Evolutionary conservation across 37 sponge, comb jelly and placozoan genomes (phyloP), one percentile per base, ranked within the genome.

Genomic region (Halichondria panicea): DNA sequence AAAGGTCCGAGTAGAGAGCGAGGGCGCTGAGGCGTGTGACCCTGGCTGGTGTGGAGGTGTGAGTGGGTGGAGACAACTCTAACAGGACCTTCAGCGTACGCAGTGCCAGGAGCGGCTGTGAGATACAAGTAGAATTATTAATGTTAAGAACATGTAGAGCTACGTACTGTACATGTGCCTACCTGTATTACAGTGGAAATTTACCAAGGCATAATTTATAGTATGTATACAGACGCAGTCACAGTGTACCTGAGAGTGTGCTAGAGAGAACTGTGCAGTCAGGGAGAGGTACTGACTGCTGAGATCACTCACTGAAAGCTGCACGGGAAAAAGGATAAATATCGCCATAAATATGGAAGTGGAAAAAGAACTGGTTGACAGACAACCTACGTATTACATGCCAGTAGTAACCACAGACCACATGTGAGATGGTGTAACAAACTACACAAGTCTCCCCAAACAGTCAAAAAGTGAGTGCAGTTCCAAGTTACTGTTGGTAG

Each of bases 241-340:
- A n/a, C n/a, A n/a, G n/a, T n/a, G 4, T 74, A 76, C 76, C 76
- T 76, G 76, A 6, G 40, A 40, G 71, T 60, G 71, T 21, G 52
- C 45, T 12, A 36, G 70, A 37, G 50, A 67, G 46, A 62, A 46
- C 1, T 36, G 0, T 13, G 52, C 33, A 21, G 71, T 61, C 50
- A 60, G 80, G 62, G 27, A 25, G 59, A 61, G 11, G 61, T 31
- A 24, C 3, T 45, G 46, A 24, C 43, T 24, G 43, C 62, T 33
- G 48, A 64, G 64, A 30, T 45, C 12, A 4, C 1, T n/a, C 46
- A 50, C 65, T 42, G 25, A 38, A 19, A 30, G 11, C 52, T 48
- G 15, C 15, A 48, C 11, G 52, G 52, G 52, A 48, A 15, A 48
- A 48, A 48, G 15, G 15, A 48, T 18, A 48, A 11, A 48, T 48